These are phyloP conservation scores for Colistium nudipinnis DNA, from an alignment of 2,113 vertebrate species.

Conservation along the genomic window DNA sequence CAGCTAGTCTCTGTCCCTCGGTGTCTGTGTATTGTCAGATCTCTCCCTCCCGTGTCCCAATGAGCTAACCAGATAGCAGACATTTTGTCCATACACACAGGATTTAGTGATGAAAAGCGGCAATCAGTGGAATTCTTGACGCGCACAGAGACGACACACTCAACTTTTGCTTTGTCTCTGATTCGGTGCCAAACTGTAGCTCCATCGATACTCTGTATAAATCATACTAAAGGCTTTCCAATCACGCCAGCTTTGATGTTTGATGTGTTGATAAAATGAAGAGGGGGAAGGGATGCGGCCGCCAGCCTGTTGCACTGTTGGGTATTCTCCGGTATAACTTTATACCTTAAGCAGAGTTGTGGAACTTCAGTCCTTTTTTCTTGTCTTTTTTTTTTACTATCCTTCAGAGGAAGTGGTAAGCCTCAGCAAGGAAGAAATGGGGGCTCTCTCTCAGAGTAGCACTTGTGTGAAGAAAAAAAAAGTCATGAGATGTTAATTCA, in stretches of 20 bases:
- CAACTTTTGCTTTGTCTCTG: constrained; percentile 7
- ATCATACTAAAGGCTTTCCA: constrained; percentile 10
- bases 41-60: constrained; percentile 12
- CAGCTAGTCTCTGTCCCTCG: constrained; percentile 10
- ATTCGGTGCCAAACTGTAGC: constrained; percentile 22
- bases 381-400: constrained; percentile 62
- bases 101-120: constrained; percentile 30
- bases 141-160: constrained; percentile 9
- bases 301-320: constrained; percentile 1
- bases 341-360: constrained; percentile 3
- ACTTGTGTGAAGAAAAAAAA: constrained; percentile 36
- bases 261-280: background rate
- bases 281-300: constrained; percentile 7
- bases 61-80: constrained; percentile 15
- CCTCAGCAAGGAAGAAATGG: constrained; percentile 30
- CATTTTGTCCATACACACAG: constrained; percentile 9
- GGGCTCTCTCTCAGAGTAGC: constrained; percentile 15
- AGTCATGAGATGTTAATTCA: constrained; percentile 55
- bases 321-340: background rate
- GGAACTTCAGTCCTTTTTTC: constrained; percentile 39
- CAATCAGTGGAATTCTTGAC: constrained; percentile 6
- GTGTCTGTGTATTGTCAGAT: constrained; percentile 16
- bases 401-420: constrained; percentile 51
- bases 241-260: background rate
- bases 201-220: background rate